Percentiles rank a stretch among this genome's conserved stretches.
These are phyloP conservation scores for Erpetoichthys calabaricus DNA, from an alignment of 2,797 vertebrate species.

Conservation along the genomic window DNA sequence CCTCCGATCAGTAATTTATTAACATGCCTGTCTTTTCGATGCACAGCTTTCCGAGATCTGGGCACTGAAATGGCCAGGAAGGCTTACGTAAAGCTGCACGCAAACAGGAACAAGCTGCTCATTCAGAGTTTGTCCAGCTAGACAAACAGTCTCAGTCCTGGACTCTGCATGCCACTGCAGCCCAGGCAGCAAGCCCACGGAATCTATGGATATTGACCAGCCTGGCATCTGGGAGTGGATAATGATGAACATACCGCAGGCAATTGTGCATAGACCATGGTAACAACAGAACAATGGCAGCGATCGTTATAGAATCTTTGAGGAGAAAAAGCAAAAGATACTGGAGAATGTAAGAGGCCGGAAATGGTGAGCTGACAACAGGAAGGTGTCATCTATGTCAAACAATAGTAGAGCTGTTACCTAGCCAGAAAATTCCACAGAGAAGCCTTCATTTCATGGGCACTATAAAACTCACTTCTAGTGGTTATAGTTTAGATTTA, in stretches of 20 bases:
- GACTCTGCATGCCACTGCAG: neutral
- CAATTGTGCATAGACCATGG: conserved; percentile 23
- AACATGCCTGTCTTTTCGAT: conserved; percentile 10
- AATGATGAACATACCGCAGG: conserved; percentile 41
- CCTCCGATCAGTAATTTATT: conserved; percentile 29
- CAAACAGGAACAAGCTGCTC: conserved; percentile 16
- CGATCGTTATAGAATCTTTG: conserved; percentile 10
- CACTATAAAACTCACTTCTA: too few relatives aligned
- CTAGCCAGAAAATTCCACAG: too few relatives aligned
- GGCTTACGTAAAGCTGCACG: neutral
- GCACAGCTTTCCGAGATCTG: too few relatives aligned
- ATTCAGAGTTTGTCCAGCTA: conserved; percentile 4
- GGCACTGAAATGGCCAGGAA: too few relatives aligned
- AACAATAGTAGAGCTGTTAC: too few relatives aligned
- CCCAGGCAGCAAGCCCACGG: neutral
- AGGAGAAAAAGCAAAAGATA: too few relatives aligned
- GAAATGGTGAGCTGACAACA: too few relatives aligned
- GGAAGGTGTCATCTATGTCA: too few relatives aligned
- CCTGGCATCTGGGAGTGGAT: conserved; percentile 32
- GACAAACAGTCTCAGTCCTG: conserved; percentile 3
- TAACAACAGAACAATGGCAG: conserved; percentile 27
- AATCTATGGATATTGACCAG: conserved; percentile 11
- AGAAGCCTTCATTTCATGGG: too few relatives aligned
- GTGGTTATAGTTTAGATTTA: too few relatives aligned
- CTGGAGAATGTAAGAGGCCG: too few relatives aligned